phyloP scores from a whole-genome alignment of 2,888 invertebrate species.

The Therioaphis trifolii region DNA sequence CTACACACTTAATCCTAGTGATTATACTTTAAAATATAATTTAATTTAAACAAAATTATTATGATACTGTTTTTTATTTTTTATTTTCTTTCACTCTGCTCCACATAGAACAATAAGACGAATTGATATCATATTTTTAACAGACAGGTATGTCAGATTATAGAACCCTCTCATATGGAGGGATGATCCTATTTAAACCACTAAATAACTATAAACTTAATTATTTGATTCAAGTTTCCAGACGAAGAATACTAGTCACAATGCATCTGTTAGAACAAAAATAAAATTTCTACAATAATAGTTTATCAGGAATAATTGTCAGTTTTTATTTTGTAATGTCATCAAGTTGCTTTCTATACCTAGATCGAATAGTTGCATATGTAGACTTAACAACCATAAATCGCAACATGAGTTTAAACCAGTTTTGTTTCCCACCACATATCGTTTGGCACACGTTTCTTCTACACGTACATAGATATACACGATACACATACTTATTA shows the following conservation, averaged over 20 bases:
- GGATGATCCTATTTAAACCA: too few relatives aligned
- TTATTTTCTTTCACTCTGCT: too few relatives aligned
- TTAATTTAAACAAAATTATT: too few relatives aligned
- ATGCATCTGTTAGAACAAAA: conserved; percentile 1
- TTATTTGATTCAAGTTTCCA: not conserved
- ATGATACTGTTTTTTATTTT: too few relatives aligned
- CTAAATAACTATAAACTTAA: too few relatives aligned
- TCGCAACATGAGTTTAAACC: conserved; percentile 45
- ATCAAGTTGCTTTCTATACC: conserved; percentile 39
- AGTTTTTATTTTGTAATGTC: conserved; percentile 42
- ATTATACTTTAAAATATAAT: too few relatives aligned
- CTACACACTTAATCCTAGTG: too few relatives aligned
- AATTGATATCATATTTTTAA: too few relatives aligned
- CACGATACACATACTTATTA: not conserved
- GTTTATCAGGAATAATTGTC: not conserved
- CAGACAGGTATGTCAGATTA: too few relatives aligned
- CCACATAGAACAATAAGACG: too few relatives aligned
- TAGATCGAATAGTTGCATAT: not conserved
- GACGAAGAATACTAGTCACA: not conserved
- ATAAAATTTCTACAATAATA: not conserved
- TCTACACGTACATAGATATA: not conserved
- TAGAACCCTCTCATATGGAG: too few relatives aligned
- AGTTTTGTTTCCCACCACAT: conserved; percentile 31
- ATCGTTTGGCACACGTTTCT: not conserved
- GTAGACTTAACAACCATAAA: conserved; percentile 38